Conservation (phyloP, 2,113 vertebrate genomes). For the Tetraodon nigroviridis region DNA sequence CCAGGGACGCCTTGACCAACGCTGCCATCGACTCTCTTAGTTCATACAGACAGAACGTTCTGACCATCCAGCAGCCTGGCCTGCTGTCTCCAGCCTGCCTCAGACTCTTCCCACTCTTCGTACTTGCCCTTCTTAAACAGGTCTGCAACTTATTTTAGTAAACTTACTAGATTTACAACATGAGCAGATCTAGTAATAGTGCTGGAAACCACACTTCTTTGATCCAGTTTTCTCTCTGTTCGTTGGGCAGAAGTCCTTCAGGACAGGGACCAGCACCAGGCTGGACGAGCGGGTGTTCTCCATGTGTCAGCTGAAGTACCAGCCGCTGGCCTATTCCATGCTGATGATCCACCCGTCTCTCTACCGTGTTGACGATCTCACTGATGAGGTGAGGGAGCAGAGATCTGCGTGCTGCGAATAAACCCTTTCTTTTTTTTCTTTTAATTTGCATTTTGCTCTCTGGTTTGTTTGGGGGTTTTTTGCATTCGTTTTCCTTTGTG, state of each 20-base stretch:
- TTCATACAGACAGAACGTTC: constrained; percentile 82
- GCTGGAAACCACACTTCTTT: background rate
- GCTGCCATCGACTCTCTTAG: constrained; percentile 87
- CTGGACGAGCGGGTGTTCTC: constrained; percentile 90
- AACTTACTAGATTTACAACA: background rate
- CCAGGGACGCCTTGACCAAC: constrained; percentile 90
- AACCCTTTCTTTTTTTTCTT: background rate
- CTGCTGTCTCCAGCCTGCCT: constrained; percentile 84
- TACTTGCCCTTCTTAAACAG: constrained; percentile 92
- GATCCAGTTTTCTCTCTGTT: constrained; percentile 15
- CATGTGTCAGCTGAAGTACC: constrained; percentile 96
- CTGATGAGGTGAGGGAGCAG: constrained; percentile 81
- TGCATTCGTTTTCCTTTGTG: background rate
- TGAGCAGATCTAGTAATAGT: background rate
- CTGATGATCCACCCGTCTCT: constrained; percentile 88
- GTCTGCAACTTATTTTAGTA: constrained; percentile 50
- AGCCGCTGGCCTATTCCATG: constrained; percentile 88
- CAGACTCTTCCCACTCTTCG: constrained; percentile 86
- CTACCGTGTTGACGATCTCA: constrained; percentile 87
- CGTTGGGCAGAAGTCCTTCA: constrained; percentile 84
- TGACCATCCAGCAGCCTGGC: constrained; percentile 87
- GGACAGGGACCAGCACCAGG: constrained; percentile 83
- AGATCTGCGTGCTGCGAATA: background rate
- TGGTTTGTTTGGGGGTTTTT: no score
- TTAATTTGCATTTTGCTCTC: background rate